A percentile compares a stretch with the other conserved stretches of the same genome.
Conservation (phyloP, 2,888 invertebrate species). For the Schizaphis graminum region DNA sequence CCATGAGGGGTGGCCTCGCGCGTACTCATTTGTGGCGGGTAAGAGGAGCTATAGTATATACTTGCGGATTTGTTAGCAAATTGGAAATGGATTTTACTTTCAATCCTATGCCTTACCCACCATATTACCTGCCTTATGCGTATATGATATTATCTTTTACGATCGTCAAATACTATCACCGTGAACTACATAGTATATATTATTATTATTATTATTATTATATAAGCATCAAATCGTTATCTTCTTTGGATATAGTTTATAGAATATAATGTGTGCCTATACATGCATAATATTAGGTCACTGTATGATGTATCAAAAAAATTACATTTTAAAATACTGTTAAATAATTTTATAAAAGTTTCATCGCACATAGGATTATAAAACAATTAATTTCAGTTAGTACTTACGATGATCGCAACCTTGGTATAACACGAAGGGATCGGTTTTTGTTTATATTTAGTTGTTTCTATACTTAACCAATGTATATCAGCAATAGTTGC, state of each 20-base stretch:
- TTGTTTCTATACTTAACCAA: conserved; percentile 29
- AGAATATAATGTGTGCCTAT: not conserved
- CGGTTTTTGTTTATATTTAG: conserved; percentile 32
- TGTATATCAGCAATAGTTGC: not conserved
- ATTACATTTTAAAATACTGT: not conserved
- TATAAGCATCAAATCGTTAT: not conserved
- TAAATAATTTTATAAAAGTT: not conserved
- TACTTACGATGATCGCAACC: not conserved
- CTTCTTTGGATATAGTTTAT: not conserved
- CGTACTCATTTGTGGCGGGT: not conserved
- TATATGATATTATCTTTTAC: conserved; percentile 5
- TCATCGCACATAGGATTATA: not conserved
- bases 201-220: conserved; percentile 22
- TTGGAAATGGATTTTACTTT: conserved; percentile 58
- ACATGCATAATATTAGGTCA: not conserved
- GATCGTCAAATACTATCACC: not conserved
- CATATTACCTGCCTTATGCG: not conserved
- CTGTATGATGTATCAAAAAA: no score
- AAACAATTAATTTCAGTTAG: not conserved
- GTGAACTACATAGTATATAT: not conserved
- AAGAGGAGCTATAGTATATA: not conserved
- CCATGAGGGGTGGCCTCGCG: no score
- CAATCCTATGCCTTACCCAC: not conserved
- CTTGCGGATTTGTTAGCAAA: conserved; percentile 62
- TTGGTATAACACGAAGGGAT: not conserved